Conservation (phyloP, 2,797 vertebrate genomes). For the Cossypha heuglini region DNA sequence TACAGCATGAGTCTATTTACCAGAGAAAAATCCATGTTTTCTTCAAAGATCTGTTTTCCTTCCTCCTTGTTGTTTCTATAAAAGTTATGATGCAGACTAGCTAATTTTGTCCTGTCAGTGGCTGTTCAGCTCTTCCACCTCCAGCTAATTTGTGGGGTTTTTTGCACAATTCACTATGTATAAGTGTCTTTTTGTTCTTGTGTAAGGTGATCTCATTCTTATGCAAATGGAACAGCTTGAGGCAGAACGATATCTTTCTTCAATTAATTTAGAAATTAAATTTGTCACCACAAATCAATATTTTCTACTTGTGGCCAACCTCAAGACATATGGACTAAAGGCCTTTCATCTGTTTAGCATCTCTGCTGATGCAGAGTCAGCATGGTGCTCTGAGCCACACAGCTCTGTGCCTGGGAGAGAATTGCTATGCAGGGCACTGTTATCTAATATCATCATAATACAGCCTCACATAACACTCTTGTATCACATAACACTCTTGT, state of each 20-base stretch:
- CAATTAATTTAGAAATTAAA: slow-evolving; percentile 44
- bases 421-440: background rate
- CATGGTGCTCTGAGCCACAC: background rate
- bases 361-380: background rate
- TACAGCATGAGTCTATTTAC: background rate
- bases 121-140: background rate
- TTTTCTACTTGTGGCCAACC: slow-evolving; percentile 10
- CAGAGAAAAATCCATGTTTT: slow-evolving; percentile 5
- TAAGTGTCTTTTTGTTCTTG: slow-evolving; percentile 21
- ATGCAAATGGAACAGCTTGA: slow-evolving; percentile 31
- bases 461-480: background rate
- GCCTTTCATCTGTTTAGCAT: background rate
- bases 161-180: background rate
- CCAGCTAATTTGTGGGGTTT: background rate
- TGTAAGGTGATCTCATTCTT: slow-evolving; percentile 53
- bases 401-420: background rate
- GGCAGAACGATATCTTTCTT: slow-evolving; percentile 6
- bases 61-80: slow-evolving; percentile 5
- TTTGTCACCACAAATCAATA: slow-evolving; percentile 21
- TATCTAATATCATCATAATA: background rate
- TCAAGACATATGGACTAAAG: background rate
- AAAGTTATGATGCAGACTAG: background rate
- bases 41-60: slow-evolving; percentile 27
- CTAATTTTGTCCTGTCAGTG: slow-evolving; percentile 14
- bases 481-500: background rate